A percentile compares a stretch with the other conserved stretches of the same genome.
Conservation (phyloP, 2,797 vertebrate genomes). For the Microtus californicus region DNA sequence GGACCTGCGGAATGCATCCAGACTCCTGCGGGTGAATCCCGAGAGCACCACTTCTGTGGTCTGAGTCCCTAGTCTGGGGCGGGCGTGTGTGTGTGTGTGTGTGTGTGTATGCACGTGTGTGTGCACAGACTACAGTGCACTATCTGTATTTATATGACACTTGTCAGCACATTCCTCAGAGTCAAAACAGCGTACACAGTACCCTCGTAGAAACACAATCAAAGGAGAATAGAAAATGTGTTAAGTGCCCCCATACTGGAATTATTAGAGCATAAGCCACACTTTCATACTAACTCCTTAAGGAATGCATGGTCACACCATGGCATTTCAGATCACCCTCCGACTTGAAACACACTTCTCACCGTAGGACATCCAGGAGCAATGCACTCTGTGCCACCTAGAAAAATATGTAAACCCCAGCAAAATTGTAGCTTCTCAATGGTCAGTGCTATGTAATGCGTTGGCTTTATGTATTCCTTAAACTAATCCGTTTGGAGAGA, state of each 20-base stretch:
- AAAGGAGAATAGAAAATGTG: conserved; percentile 52
- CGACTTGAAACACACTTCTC: conserved; percentile 57
- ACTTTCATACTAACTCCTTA: conserved; percentile 60
- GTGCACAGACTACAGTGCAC: conserved; percentile 17
- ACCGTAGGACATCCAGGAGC: background rate
- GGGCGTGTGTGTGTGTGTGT: background rate
- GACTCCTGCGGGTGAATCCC: conserved; percentile 93
- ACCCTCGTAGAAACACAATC: conserved; percentile 65
- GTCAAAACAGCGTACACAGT: conserved; percentile 40
- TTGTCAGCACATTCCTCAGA: background rate
- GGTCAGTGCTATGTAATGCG: conserved; percentile 42
- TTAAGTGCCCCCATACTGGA: background rate
- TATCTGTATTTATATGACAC: conserved; percentile 65
- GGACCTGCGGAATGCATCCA: conserved; percentile 95
- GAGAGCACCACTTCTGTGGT: conserved; percentile 98
- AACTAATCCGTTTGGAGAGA: conserved; percentile 46
- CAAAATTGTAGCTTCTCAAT: conserved; percentile 58
- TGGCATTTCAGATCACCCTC: conserved; percentile 42
- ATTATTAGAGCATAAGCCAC: conserved; percentile 47
- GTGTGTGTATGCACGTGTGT: background rate
- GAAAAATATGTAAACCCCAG: conserved; percentile 63
- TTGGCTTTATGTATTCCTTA: background rate
- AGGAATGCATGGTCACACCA: conserved; percentile 48
- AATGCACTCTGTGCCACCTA: background rate
- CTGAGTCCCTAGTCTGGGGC: conserved; percentile 80